phyloP scores from a whole-genome alignment of 2,888 invertebrate genomes.

The Odontomyia ornata region DNA sequence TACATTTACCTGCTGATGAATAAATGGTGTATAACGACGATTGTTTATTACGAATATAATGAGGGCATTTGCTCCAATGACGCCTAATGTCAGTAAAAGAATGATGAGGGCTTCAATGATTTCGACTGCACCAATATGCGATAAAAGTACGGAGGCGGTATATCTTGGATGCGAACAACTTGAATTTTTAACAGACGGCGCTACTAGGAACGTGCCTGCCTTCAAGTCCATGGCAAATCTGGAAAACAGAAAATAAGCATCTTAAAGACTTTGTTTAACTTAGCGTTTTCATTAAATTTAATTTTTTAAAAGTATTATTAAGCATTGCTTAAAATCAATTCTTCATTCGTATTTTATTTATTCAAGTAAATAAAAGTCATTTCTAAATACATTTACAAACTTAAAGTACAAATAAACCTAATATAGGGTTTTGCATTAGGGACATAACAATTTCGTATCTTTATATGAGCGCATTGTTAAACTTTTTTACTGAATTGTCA shows the following conservation, averaged over 20 bases:
- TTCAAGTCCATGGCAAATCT: constrained; percentile 65
- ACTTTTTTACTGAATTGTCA: too few relatives aligned
- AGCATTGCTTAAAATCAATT: too few relatives aligned
- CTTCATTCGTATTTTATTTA: too few relatives aligned
- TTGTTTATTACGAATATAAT: constrained; percentile 86
- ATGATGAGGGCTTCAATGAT: constrained; percentile 81
- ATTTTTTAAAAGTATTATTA: too few relatives aligned
- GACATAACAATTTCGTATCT: too few relatives aligned
- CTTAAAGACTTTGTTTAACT: too few relatives aligned
- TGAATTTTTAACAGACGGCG: constrained; percentile 83
- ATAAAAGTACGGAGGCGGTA: constrained; percentile 71
- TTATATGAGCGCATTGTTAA: too few relatives aligned
- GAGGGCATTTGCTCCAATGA: constrained; percentile 80
- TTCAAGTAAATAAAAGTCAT: too few relatives aligned
- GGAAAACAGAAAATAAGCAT: neutral
- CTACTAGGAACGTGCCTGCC: constrained; percentile 74
- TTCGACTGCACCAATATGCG: constrained; percentile 74
- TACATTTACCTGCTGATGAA: constrained; percentile 90
- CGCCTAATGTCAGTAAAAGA: constrained; percentile 78
- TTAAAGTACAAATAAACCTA: too few relatives aligned
- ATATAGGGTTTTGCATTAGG: too few relatives aligned
- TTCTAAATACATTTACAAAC: too few relatives aligned
- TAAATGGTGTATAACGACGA: constrained; percentile 82
- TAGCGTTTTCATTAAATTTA: too few relatives aligned
- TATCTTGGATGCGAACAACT: constrained; percentile 80